These are phyloP conservation scores for Upupa epops DNA, from an alignment of 2,113 vertebrate species.

Conservation along the genomic window DNA sequence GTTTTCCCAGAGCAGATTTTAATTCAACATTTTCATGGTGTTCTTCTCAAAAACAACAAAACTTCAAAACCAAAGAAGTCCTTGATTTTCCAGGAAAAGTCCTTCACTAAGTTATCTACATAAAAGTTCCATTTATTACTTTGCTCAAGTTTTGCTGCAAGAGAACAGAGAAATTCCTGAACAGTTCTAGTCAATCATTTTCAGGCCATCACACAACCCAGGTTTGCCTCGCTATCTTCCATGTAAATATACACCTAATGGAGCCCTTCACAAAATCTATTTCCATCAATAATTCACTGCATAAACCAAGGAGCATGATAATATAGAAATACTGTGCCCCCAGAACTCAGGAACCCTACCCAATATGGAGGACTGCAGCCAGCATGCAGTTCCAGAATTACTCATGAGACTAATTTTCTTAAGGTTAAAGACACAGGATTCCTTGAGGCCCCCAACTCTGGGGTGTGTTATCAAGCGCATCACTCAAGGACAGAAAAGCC, in stretches of 20 bases:
- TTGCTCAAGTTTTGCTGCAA: neutral
- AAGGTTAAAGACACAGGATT: neutral
- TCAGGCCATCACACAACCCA: neutral
- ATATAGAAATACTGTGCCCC: accelerated
- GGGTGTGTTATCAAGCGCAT: neutral
- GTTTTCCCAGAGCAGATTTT: slow-evolving; percentile 16
- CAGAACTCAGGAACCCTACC: neutral
- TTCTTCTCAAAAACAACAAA: neutral
- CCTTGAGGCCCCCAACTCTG: neutral
- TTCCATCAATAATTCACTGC: neutral
- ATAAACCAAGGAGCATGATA: neutral
- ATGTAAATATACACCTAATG: neutral
- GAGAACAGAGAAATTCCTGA: neutral
- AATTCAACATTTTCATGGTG: neutral
- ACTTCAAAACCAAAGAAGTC: neutral
- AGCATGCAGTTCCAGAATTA: neutral
- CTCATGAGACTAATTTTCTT: too few species aligned
- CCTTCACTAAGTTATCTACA: neutral
- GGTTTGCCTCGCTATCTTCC: neutral
- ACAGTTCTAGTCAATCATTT: neutral
- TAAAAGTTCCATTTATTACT: neutral
- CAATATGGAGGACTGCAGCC: neutral
- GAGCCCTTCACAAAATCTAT: neutral
- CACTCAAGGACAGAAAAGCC: neutral
- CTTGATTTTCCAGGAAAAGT: neutral